Evolutionary conservation across 2,888 invertebrate genomes (phyloP).

Genomic region (Apodemia zela): DNA sequence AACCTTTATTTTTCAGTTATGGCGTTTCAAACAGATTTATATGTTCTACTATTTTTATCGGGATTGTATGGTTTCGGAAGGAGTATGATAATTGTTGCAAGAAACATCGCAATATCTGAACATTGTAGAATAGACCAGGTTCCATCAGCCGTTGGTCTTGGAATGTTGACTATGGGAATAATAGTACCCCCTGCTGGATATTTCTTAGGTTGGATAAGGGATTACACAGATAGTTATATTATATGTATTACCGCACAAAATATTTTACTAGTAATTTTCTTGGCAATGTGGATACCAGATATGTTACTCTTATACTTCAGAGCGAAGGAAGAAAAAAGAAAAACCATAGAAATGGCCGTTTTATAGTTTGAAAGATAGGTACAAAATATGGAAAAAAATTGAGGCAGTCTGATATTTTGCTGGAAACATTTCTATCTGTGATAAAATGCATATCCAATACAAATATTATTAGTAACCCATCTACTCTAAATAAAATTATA

Average conservation of each 20-base stretch:
- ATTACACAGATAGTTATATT: conserved; percentile 82
- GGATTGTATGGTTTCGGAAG: conserved; percentile 85
- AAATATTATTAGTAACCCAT: not conserved
- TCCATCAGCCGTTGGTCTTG: conserved; percentile 85
- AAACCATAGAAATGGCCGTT: conserved; percentile 37
- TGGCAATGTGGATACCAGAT: conserved; percentile 82
- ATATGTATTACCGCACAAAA: conserved; percentile 83
- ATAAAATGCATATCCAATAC: conserved; percentile 21
- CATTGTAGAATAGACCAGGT: conserved; percentile 80
- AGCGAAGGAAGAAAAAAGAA: conserved; percentile 47
- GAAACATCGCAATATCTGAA: conserved; percentile 85
- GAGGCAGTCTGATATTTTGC: conserved; percentile 7
- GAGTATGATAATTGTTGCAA: conserved; percentile 86
- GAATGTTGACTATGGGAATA: conserved; percentile 86
- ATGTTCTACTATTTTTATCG: conserved; percentile 75
- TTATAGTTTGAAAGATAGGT: conserved; percentile 34
- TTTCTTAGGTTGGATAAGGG: conserved; percentile 83
- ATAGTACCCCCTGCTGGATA: conserved; percentile 84
- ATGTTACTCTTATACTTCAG: conserved; percentile 60
- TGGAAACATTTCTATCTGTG: conserved; percentile 18
- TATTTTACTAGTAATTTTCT: conserved; percentile 71
- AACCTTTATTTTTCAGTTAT: conserved; percentile 67
- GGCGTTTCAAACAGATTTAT: conserved; percentile 79
- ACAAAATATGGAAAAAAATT: not conserved
- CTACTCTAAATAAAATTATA: not conserved